Base-by-base conservation (phyloP, 2,113 vertebrate species). In the Paratilapia polleni region DNA sequence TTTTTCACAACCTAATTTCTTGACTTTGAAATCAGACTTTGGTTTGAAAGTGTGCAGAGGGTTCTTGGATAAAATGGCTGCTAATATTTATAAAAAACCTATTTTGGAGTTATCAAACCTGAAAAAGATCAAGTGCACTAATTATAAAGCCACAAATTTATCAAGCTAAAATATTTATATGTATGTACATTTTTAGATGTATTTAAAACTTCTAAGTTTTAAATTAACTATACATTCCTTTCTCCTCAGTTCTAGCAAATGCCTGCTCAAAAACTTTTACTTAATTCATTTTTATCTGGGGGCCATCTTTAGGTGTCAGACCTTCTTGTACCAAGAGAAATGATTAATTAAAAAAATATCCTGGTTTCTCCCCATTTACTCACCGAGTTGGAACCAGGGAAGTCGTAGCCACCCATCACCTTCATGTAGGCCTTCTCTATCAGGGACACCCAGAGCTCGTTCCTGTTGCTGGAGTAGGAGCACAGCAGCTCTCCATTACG, bases 401-500 rank as follows among this genome's bases (percentile, higher is more conserved):
- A 99, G 93, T 99, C 98, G 82, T 99, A 99, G 81, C 98, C 98
- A 80, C 98, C 98, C 98, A 99, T 99, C 87, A 99, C 97, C 87
- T 99, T 99, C 98, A 99, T 99, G 94, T 99, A 99, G n/a, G 98
- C 98, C 83, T 99, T 99, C 92, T 99, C 98, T 86, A 99, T 99
- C 73, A 99, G 96, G 0, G 98, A 99, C 8, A 99, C 98, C 98
- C 98, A 99, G 36, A 99, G 91, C 93, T 99, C 98, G 85, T 98
- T 99, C 92, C 96, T 96, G 88, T 99, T 99, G 93, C 98, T 99
- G 80, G 98, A 99, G 38, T 99, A 99, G 56, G 98, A 99, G 84
- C 98, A 99, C 22, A 99, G 97, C 89, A 99, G 94, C 91, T 99
- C 98, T 59, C 98, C 98, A 8, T 95, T 97, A n/a, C 95, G 97